Conservation (phyloP, 1,140 invertebrate species). For the Bombus consobrinus region DNA sequence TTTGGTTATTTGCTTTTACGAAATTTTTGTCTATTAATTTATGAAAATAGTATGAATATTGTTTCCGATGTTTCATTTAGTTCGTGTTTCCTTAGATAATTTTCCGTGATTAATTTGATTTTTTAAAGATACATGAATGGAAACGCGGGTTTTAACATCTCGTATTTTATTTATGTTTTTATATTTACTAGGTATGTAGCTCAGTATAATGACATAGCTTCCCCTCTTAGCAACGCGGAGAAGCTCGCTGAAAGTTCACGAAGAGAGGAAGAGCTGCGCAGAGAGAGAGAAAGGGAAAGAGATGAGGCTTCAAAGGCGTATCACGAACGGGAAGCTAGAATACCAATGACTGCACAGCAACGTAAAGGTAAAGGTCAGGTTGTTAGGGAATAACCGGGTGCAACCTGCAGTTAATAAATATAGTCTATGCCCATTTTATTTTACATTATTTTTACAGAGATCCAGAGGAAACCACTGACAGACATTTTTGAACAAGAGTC, state of each 20-base stretch:
- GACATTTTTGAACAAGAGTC: conserved; percentile 82
- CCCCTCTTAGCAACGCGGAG: conserved; percentile 81
- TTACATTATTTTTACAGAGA: conserved; percentile 65
- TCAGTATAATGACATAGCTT: conserved; percentile 82
- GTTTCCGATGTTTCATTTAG: conserved; percentile 21
- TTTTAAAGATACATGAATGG: conserved; percentile 50
- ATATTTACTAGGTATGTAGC: conserved; percentile 80
- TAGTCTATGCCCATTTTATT: not conserved
- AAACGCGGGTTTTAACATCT: conserved; percentile 53
- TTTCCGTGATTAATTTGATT: not conserved
- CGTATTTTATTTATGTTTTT: conserved; percentile 74
- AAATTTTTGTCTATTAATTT: not conserved
- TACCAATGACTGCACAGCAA: conserved; percentile 75
- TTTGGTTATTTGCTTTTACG: conserved; percentile 41
- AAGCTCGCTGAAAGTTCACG: conserved; percentile 78
- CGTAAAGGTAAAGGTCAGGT: conserved; percentile 76
- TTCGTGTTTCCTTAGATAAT: not conserved
- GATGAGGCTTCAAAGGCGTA: conserved; percentile 79
- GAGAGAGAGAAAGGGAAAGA: conserved; percentile 79
- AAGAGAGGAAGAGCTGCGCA: conserved; percentile 79
- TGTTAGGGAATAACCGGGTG: no score
- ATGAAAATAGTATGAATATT: not conserved
- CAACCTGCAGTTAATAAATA: no score
- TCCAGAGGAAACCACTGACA: conserved; percentile 79
- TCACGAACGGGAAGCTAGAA: conserved; percentile 78